Percentiles rank a stretch among this genome's conserved stretches.
Evolutionary conservation across 1,140 invertebrate species (phyloP).

Genomic region (Pollicipes pollicipes): DNA sequence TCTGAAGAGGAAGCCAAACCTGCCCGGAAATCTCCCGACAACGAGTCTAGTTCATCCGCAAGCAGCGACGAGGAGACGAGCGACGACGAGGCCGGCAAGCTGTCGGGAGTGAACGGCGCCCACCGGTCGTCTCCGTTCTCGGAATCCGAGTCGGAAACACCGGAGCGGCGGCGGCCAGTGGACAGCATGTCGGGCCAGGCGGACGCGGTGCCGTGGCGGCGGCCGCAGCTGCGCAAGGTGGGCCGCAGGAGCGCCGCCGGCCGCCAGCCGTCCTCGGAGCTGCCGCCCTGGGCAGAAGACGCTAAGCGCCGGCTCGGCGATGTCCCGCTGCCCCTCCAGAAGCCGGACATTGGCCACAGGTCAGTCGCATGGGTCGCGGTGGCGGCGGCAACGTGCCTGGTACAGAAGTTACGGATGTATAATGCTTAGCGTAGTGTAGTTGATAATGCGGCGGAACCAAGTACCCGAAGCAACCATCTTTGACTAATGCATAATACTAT

Average conservation of each 20-base stretch:
- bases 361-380: neutral
- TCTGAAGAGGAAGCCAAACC: neutral
- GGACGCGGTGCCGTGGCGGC: slow-evolving; percentile 1
- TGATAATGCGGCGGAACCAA: too few relatives aligned
- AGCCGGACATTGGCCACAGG: neutral
- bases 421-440: too few relatives aligned
- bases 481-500: neutral
- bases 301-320: neutral
- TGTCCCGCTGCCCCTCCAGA: neutral
- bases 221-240: neutral
- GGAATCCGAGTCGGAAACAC: neutral
- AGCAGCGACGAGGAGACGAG: too few relatives aligned
- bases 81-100: too few relatives aligned
- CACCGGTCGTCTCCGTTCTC: neutral
- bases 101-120: too few relatives aligned
- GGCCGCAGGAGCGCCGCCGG: neutral
- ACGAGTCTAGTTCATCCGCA: too few relatives aligned
- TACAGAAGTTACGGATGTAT: too few relatives aligned
- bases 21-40: too few relatives aligned
- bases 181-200: neutral
- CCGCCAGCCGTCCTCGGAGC: neutral
- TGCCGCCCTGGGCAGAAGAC: neutral
- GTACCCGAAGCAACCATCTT: too few relatives aligned
- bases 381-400: too few relatives aligned
- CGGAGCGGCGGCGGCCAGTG: neutral